These are phyloP conservation scores for Lepidochrysops patricia DNA, from an alignment of 2,888 invertebrate species.

Conservation along the genomic window DNA sequence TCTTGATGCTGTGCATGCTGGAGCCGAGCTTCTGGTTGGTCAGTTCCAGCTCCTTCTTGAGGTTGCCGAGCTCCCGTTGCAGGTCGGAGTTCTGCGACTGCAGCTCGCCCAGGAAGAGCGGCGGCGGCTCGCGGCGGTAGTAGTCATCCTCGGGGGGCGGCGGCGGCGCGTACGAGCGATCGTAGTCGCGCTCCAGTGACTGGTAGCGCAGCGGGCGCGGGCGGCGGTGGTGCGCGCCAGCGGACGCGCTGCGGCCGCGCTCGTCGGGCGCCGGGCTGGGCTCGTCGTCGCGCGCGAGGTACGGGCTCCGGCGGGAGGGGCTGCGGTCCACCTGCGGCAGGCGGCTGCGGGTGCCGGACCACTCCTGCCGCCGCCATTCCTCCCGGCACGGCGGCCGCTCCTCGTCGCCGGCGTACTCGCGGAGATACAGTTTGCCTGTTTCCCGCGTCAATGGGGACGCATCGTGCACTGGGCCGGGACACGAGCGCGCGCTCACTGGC, in stretches of 20 bases:
- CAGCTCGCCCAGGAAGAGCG: constrained; percentile 87
- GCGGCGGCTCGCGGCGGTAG: constrained; percentile 73
- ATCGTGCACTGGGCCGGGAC: constrained; percentile 61
- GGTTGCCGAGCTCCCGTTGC: constrained; percentile 90
- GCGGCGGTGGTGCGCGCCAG: constrained; percentile 83
- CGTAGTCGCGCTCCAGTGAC: constrained; percentile 85
- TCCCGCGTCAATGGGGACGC: constrained; percentile 65
- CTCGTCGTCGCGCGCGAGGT: constrained; percentile 86
- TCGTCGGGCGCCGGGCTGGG: constrained; percentile 87
- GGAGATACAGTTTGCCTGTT: constrained; percentile 73
- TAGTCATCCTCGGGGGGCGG: constrained; percentile 83
- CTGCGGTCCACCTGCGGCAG: constrained; percentile 92
- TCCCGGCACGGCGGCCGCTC: constrained; percentile 70
- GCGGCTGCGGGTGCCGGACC: constrained; percentile 73
- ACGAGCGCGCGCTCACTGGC: constrained; percentile 70
- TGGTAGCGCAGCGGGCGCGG: constrained; percentile 84
- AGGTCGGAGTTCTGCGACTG: constrained; percentile 96
- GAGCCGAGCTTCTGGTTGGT: constrained; percentile 98
- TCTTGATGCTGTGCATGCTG: constrained; percentile 99
- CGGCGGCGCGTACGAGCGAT: constrained; percentile 90
- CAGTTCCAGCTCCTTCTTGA: constrained; percentile 94
- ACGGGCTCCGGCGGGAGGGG: constrained; percentile 88
- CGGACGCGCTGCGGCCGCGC: constrained; percentile 83
- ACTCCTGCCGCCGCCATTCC: constrained; percentile 70
- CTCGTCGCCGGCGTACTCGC: constrained; percentile 73